Base-by-base conservation (phyloP, 2,797 vertebrate genomes). In the Myoxocephalus aenaeus region DNA sequence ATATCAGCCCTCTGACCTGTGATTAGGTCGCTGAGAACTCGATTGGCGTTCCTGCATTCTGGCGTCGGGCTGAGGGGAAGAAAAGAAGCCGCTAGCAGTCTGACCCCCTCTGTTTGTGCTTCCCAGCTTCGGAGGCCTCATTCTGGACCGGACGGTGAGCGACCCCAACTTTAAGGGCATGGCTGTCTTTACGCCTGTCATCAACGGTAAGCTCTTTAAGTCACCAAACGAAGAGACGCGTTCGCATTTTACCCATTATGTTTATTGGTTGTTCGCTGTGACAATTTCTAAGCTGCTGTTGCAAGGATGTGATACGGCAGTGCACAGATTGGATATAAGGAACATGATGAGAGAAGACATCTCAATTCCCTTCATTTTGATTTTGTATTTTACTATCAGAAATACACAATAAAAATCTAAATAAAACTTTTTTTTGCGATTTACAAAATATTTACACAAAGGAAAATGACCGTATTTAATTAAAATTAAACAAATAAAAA, bases 181-280 rank as follows among this genome's bases (percentile, higher is more conserved):
- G 96, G 98, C 98, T 5, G 93, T 99, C 78, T 97, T 99, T 58
- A 97, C 97, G 0, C 98, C 98, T 0, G 96, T 99, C 57, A 97
- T 99, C 32, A 99, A 99, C 1, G 98, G 98, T 99, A 93, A 91
- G 93, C 34, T 34, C 34, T 34, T 1, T 34, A 34, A 34, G 34
- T 34, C 34, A 34, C 34, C 34, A 34, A 34, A 34, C 34, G 7
- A 7, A 34, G 34, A 34, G 32, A 32, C 5, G 3, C 32, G 34
- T 34, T 34, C 7, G 7, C 7, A 22, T 61, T 61, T 66, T 9
- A 27, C 10, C 20, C 2, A 12, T 25, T 34, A 14, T 25, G 9
- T 25, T 22, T 25, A 13, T 25, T 25, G 3, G 42, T 64, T 51
- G 10, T 50, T 64, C 32, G 51, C 59, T 65, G 3, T 8, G 42